phyloP scores from a whole-genome alignment of 2,113 vertebrate genomes.

The Pteruthius melanotis region DNA sequence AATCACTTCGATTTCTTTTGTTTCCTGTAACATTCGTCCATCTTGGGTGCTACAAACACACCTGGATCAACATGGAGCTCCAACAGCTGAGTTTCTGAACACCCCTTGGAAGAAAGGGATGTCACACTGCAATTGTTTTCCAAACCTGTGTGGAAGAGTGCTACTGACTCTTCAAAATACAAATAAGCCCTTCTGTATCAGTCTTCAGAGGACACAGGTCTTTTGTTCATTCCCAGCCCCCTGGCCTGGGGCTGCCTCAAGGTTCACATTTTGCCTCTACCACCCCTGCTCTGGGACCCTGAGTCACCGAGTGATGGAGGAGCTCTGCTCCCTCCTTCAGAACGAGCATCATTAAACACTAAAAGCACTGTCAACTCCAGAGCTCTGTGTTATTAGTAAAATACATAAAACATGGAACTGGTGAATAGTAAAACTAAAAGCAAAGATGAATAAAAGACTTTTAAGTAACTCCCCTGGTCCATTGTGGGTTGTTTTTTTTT shows the following conservation, averaged over 20 bases:
- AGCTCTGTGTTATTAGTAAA: not conserved
- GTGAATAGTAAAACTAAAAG: not conserved
- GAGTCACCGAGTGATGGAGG: not conserved
- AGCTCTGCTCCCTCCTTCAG: not conserved
- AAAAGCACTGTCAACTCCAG: not conserved
- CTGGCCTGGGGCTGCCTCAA: not conserved
- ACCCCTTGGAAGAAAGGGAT: not conserved
- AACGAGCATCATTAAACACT: accelerated
- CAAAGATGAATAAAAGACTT: not conserved
- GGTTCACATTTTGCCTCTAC: not conserved
- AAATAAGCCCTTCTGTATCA: not conserved
- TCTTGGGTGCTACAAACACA: not conserved
- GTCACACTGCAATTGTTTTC: not conserved
- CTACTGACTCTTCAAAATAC: not conserved
- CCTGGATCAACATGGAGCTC: not conserved
- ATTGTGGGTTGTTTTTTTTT: not conserved
- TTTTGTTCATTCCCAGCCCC: not conserved
- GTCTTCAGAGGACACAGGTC: not conserved
- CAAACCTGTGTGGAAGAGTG: not conserved
- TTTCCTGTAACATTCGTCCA: accelerated
- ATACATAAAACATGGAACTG: not conserved
- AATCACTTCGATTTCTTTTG: not conserved
- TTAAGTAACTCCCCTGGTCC: not conserved
- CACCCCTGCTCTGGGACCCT: not conserved
- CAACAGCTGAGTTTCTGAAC: not conserved